phyloP scores from a whole-genome alignment of 2,113 vertebrate species.

The Ranitomeya variabilis region DNA sequence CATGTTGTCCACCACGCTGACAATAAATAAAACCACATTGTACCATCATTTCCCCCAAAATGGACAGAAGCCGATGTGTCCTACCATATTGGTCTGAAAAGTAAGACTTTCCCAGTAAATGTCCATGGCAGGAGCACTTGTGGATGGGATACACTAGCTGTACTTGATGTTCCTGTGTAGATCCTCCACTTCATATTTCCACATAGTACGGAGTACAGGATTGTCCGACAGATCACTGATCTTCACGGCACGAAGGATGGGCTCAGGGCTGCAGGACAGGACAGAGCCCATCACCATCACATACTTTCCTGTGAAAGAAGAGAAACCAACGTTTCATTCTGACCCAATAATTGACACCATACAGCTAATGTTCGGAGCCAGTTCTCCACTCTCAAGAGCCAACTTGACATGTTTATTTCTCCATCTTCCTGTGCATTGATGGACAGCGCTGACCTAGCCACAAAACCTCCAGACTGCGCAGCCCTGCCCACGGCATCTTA shows the following conservation, averaged over 20 bases:
- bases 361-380: too few relatives aligned
- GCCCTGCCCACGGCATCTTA: too few relatives aligned
- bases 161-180: conserved; percentile 75
- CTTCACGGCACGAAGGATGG: conserved; percentile 86
- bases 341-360: too few relatives aligned
- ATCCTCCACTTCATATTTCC: conserved; percentile 90
- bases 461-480: too few relatives aligned
- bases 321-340: background rate
- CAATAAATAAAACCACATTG: background rate
- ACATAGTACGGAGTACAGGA: conserved; percentile 78
- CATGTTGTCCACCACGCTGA: background rate
- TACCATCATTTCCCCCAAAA: background rate
- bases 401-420: too few relatives aligned
- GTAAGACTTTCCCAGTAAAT: background rate
- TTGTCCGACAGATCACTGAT: conserved; percentile 88
- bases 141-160: background rate
- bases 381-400: too few relatives aligned
- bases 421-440: too few relatives aligned
- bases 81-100: background rate
- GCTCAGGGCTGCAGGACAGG: conserved; percentile 80
- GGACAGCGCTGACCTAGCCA: too few relatives aligned
- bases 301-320: conserved; percentile 79
- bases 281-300: conserved; percentile 94
- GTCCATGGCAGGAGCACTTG: background rate
- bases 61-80: background rate